Evolutionary conservation across 2,888 invertebrate species (phyloP).

Genomic region (Psylliodes chrysocephalus): DNA sequence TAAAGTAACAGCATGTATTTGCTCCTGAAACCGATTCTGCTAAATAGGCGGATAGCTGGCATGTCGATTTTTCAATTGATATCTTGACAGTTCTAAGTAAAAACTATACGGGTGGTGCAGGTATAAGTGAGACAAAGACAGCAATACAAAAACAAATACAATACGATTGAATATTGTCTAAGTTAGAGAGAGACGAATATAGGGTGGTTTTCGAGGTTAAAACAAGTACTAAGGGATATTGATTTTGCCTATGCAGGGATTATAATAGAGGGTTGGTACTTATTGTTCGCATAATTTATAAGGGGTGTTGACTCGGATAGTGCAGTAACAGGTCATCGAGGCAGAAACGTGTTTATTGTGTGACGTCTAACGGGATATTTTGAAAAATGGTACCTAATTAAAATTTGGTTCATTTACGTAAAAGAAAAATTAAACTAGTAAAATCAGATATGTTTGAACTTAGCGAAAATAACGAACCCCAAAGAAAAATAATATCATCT

Average conservation of each 20-base stretch:
- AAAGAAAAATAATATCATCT: conserved; percentile 1
- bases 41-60: conserved; percentile 46
- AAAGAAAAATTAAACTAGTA: too few relatives aligned
- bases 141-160: background rate
- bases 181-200: background rate
- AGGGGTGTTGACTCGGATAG: background rate
- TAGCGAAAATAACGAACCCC: background rate
- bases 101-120: conserved; percentile 40
- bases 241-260: background rate
- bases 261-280: conserved; percentile 1
- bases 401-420: too few relatives aligned
- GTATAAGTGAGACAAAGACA: conserved; percentile 32
- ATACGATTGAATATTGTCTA: background rate
- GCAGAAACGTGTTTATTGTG: too few relatives aligned
- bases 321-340: background rate
- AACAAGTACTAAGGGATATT: background rate
- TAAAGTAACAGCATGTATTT: too few relatives aligned
- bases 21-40: conserved; percentile 18
- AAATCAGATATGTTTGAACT: too few relatives aligned
- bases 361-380: too few relatives aligned
- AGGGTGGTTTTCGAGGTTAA: conserved; percentile 5
- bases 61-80: conserved; percentile 42
- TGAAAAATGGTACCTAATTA: too few relatives aligned
- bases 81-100: conserved; percentile 44
- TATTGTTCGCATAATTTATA: conserved; percentile 9